Conservation (phyloP, 2,888 invertebrate species). For the Phragmatobia fuliginosa region DNA sequence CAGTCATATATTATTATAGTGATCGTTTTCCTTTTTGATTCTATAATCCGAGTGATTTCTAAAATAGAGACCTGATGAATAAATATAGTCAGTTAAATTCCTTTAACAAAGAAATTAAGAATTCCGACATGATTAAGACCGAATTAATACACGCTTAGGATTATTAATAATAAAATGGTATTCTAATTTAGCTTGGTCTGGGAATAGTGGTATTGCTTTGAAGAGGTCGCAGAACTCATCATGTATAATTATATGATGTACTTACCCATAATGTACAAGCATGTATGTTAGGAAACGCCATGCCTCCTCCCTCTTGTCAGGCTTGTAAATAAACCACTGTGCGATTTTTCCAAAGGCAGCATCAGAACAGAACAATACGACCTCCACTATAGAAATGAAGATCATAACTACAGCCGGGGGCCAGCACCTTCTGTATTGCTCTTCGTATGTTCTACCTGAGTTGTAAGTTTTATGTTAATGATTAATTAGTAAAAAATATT, state of each 20-base stretch:
- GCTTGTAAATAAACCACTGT: conserved; percentile 92
- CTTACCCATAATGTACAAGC: conserved; percentile 94
- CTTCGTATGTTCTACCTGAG: conserved; percentile 49
- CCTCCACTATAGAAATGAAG: conserved; percentile 91
- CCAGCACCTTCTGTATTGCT: conserved; percentile 92
- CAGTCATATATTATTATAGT: too few relatives aligned
- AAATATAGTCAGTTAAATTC: too few relatives aligned
- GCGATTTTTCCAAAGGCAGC: conserved; percentile 87
- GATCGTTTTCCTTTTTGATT: too few relatives aligned
- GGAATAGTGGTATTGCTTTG: not conserved
- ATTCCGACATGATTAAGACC: too few relatives aligned
- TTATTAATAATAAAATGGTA: too few relatives aligned
- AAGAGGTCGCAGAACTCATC: not conserved
- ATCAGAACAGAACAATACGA: conserved; percentile 85
- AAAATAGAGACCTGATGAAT: too few relatives aligned
- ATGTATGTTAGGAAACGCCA: conserved; percentile 96
- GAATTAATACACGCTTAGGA: too few relatives aligned
- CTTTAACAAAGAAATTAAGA: too few relatives aligned
- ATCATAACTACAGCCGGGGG: conserved; percentile 95
- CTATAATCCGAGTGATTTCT: too few relatives aligned
- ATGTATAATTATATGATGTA: not conserved
- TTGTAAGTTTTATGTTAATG: not conserved
- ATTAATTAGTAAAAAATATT: not conserved
- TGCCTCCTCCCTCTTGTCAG: conserved; percentile 90
- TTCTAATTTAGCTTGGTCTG: too few relatives aligned